phyloP scores from a whole-genome alignment of 2,888 invertebrate genomes.

The Lymantria dispar region DNA sequence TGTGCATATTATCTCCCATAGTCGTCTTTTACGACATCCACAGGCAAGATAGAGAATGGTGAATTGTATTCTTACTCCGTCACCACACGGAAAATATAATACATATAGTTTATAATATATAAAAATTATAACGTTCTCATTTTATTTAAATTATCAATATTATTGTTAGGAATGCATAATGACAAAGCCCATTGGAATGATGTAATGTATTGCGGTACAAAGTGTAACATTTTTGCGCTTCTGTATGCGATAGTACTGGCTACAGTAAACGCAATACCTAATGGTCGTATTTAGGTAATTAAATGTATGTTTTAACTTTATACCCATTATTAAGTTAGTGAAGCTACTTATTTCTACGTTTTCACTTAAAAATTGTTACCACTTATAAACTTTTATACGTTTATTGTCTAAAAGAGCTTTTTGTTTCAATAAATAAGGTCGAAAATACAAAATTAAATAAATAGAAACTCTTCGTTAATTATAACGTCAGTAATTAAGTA shows the following conservation, averaged over 20 bases:
- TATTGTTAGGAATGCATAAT: no score
- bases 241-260: conserved; percentile 7
- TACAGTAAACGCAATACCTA: conserved; percentile 7
- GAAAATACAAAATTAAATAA: conserved; percentile 29
- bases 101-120: no score
- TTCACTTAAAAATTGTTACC: conserved; percentile 15
- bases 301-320: conserved; percentile 16
- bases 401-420: conserved; percentile 6
- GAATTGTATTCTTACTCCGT: no score
- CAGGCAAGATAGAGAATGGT: no score
- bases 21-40: no score
- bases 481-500: conserved; percentile 58
- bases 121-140: no score
- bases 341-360: conserved; percentile 17
- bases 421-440: conserved; percentile 12
- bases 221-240: conserved; percentile 6
- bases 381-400: conserved; percentile 10
- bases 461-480: conserved; percentile 51
- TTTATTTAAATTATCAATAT: no score
- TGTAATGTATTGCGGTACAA: neutral
- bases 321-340: conserved; percentile 18
- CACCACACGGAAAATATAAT: no score
- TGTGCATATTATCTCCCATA: no score
- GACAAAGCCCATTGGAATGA: neutral
- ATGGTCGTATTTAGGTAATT: conserved; percentile 13